Percentiles rank a stretch among this genome's conserved stretches.
These are phyloP conservation scores for Rachycentron canadum DNA, from an alignment of 2,797 vertebrate genomes.

Conservation along the genomic window DNA sequence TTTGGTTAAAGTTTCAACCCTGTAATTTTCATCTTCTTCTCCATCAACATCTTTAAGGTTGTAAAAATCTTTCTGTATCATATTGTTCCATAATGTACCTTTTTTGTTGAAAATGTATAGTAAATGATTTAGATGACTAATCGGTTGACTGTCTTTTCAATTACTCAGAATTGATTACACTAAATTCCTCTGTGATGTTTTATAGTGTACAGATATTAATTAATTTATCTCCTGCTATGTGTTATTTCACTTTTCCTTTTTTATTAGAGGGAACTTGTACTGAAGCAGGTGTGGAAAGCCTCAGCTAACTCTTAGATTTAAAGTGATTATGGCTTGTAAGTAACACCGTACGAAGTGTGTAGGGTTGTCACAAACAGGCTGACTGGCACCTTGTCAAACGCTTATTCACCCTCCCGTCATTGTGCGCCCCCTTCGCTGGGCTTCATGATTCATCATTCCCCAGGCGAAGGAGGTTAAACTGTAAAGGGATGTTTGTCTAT, in stretches of 20 bases:
- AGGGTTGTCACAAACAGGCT: conserved; percentile 38
- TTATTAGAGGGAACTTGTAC: not conserved
- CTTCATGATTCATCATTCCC: conserved; percentile 58
- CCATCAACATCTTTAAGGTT: not conserved
- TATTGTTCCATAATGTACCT: no score
- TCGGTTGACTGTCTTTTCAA: no score
- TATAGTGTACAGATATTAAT: not conserved
- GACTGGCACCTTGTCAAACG: conserved; percentile 59
- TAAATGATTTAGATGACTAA: not conserved
- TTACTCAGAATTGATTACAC: not conserved
- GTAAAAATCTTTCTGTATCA: not conserved
- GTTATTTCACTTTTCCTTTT: not conserved
- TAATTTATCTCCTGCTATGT: not conserved
- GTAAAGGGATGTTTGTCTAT: conserved; percentile 54
- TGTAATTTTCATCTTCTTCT: no score
- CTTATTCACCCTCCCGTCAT: conserved; percentile 31
- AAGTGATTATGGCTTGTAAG: conserved; percentile 48
- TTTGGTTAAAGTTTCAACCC: not conserved
- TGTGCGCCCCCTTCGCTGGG: conserved; percentile 23
- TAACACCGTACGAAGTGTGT: conserved; percentile 46
- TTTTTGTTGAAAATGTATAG: no score
- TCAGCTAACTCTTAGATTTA: conserved; percentile 25
- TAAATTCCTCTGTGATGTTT: not conserved
- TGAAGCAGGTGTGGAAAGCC: conserved; percentile 20
- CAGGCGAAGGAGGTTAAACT: conserved; percentile 61